Evolutionary conservation across 1,140 invertebrate species (phyloP).

Genomic region (Drosophila lowei): DNA sequence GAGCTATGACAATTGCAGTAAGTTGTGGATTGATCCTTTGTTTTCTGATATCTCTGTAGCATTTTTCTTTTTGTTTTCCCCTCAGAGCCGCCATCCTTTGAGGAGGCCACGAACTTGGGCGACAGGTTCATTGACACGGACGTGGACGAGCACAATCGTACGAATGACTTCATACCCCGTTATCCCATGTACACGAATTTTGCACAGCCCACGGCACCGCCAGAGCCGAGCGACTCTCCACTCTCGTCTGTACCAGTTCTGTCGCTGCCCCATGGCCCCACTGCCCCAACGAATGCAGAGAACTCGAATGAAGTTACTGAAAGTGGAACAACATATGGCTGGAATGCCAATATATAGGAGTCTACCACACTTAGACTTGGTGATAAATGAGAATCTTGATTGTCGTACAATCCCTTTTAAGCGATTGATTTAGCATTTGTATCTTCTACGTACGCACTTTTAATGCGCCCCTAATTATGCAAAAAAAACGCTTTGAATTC

Average conservation of each 20-base stretch:
- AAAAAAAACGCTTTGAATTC: no score
- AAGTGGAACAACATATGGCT: slow-evolving; percentile 26
- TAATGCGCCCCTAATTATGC: no score
- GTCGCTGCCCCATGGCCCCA: slow-evolving; percentile 20
- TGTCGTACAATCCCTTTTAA: no score
- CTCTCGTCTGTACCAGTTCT: slow-evolving; percentile 17
- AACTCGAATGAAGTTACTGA: not conserved
- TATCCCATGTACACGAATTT: slow-evolving; percentile 79
- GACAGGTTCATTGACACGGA: slow-evolving; percentile 70
- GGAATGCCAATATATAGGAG: slow-evolving; percentile 12
- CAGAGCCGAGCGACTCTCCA: slow-evolving; percentile 5
- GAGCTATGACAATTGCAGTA: slow-evolving; percentile 67
- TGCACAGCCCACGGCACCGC: slow-evolving; percentile 52
- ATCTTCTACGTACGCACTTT: no score
- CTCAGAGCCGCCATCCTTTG: slow-evolving; percentile 72
- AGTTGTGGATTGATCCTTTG: slow-evolving; percentile 8
- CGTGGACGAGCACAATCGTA: slow-evolving; percentile 61
- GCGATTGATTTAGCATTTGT: no score
- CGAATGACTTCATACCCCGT: slow-evolving; percentile 67
- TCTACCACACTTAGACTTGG: not conserved
- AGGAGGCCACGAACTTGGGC: slow-evolving; percentile 59
- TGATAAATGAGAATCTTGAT: slow-evolving; percentile 14
- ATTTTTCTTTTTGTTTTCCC: not conserved
- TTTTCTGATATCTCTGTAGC: not conserved
- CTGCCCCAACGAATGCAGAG: slow-evolving; percentile 17